Percentiles rank a stretch among this genome's conserved stretches.
phyloP scores from a whole-genome alignment of 2,113 vertebrate species.

The Otocyon megalotis region DNA sequence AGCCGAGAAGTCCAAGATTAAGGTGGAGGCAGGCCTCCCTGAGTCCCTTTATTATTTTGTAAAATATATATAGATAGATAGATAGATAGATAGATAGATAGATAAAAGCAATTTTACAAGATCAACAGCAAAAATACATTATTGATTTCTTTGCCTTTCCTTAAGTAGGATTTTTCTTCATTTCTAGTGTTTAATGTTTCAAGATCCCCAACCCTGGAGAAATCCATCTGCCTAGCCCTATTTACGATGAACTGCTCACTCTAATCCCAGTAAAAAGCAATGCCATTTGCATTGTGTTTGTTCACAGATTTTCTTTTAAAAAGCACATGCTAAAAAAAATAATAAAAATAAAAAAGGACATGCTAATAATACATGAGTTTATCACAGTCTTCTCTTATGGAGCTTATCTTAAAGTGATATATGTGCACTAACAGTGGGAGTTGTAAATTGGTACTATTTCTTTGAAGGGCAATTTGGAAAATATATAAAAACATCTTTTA shows the following conservation, averaged over 20 bases:
- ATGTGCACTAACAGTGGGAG: background rate
- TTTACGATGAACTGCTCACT: background rate
- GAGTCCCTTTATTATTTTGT: background rate
- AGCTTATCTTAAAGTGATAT: background rate
- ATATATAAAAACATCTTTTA: background rate
- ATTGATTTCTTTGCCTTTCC: background rate
- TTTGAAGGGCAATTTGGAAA: conserved; percentile 7
- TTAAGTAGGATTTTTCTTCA: background rate
- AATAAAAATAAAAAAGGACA: background rate
- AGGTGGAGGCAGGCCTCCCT: background rate
- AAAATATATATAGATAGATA: background rate
- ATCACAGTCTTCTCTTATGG: background rate
- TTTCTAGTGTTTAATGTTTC: background rate
- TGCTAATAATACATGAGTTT: background rate
- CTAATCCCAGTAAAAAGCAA: background rate
- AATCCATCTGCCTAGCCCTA: background rate
- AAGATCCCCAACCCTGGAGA: background rate
- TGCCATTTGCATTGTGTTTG: background rate
- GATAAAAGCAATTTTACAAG: conserved; percentile 28
- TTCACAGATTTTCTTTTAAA: background rate
- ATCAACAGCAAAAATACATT: background rate
- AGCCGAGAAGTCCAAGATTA: background rate
- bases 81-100: background rate
- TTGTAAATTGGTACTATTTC: background rate
- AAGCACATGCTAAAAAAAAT: background rate